phyloP scores from a whole-genome alignment of 2,888 invertebrate species.

The Tenthredo notha region DNA sequence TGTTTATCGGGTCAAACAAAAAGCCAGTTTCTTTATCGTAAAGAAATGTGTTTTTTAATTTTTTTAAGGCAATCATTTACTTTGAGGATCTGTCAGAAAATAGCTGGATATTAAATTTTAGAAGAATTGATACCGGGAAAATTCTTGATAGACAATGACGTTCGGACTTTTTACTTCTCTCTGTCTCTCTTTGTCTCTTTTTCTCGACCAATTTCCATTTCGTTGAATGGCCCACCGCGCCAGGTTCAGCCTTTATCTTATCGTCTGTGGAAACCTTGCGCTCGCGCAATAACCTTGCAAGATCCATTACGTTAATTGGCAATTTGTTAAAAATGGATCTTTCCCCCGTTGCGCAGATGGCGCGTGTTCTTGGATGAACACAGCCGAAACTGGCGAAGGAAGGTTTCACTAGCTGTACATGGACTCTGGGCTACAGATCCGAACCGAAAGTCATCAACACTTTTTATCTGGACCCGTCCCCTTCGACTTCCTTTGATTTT shows the following conservation, averaged over 20 bases:
- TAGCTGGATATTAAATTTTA: neutral
- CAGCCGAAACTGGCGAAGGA: neutral
- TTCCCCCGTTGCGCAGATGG: conserved; percentile 29
- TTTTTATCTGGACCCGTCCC: conserved; percentile 40
- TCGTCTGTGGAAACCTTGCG: conserved; percentile 50
- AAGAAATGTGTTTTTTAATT: neutral
- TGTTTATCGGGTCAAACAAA: conserved; percentile 6
- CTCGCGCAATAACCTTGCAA: conserved; percentile 45
- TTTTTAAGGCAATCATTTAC: neutral
- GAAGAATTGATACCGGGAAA: neutral
- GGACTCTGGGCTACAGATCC: conserved; percentile 3
- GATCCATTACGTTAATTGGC: conserved; percentile 45
- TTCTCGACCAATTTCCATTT: neutral
- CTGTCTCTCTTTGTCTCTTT: neutral
- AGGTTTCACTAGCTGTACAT: neutral
- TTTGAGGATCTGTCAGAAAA: neutral
- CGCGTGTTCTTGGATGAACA: conserved; percentile 23
- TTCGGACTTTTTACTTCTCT: neutral
- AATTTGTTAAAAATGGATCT: conserved; percentile 39
- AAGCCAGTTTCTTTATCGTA: neutral
- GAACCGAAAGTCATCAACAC: conserved; percentile 50
- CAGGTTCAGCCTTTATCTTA: conserved; percentile 47
- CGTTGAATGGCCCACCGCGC: neutral
- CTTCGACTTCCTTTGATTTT: conserved; percentile 42
- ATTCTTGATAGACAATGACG: neutral